These are phyloP conservation scores for Mycogona germanica DNA, from an alignment of 2,888 invertebrate genomes.

Conservation along the genomic window DNA sequence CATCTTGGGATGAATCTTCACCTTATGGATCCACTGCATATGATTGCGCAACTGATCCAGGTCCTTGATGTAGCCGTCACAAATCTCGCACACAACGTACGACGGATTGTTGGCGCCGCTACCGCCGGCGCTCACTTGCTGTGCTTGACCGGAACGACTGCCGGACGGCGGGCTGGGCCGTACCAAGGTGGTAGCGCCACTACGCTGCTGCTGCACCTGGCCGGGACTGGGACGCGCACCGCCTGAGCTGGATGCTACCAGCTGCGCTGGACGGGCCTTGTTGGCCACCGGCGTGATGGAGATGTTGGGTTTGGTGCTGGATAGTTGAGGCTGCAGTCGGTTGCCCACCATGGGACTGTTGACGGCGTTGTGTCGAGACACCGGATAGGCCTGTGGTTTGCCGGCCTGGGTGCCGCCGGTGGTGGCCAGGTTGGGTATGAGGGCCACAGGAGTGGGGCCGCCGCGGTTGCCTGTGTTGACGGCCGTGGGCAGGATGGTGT, in stretches of 20 bases:
- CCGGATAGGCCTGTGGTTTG: constrained; percentile 9
- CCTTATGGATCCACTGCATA: constrained; percentile 97
- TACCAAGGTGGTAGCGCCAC: constrained; percentile 6
- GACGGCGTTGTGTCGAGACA: not conserved
- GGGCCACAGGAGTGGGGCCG: constrained; percentile 40
- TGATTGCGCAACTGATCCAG: constrained; percentile 86
- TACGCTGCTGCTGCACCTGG: constrained; percentile 3
- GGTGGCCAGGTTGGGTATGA: constrained; percentile 42
- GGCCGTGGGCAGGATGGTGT: constrained; percentile 24
- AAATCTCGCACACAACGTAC: constrained; percentile 92
- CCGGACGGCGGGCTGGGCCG: constrained; percentile 37
- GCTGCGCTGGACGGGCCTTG: too few species aligned
- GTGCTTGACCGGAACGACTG: constrained; percentile 27
- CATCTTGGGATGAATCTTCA: constrained; percentile 93
- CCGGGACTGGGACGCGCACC: not conserved
- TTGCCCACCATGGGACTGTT: not conserved
- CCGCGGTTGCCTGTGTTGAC: constrained; percentile 30
- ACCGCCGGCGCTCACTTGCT: constrained; percentile 25
- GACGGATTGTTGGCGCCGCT: constrained; percentile 40
- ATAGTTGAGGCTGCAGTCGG: not conserved
- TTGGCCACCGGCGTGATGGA: constrained; percentile 80
- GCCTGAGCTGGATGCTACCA: not conserved
- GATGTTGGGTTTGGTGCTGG: constrained; percentile 58
- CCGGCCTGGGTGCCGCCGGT: constrained; percentile 14
- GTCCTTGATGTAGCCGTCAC: constrained; percentile 93